phyloP scores from a whole-genome alignment of 2,797 vertebrate genomes.

The Xenopus petersii region DNA sequence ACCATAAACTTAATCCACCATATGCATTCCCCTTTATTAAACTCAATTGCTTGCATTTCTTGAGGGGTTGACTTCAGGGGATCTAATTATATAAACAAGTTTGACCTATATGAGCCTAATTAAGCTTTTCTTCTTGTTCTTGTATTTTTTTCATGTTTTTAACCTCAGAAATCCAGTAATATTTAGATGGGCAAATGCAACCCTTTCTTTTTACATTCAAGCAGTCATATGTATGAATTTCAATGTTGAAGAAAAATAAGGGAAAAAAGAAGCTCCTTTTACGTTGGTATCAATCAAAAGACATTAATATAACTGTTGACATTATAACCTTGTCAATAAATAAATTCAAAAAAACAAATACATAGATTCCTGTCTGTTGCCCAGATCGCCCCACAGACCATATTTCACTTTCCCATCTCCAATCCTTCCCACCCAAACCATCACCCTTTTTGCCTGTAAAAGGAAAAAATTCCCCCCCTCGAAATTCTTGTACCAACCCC shows the following conservation, averaged over 20 bases:
- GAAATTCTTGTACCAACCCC: constrained; percentile 28
- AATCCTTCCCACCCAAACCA: background rate
- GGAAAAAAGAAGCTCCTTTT: constrained; percentile 18
- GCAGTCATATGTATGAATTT: background rate
- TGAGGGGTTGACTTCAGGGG: no score
- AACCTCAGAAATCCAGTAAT: background rate
- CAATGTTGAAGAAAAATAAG: background rate
- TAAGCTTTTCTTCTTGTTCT: no score
- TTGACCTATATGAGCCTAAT: no score
- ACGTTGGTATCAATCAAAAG: constrained; percentile 39
- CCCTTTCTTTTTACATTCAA: background rate
- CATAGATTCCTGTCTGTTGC: constrained; percentile 30
- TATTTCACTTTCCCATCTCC: constrained; percentile 21
- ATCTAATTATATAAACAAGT: no score
- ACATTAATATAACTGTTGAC: constrained; percentile 33
- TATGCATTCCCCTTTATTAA: no score
- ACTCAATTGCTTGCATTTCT: no score
- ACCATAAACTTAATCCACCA: no score
- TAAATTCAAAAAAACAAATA: constrained; percentile 46
- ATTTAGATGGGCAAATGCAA: background rate
- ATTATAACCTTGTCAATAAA: constrained; percentile 45
- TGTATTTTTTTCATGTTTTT: no score
- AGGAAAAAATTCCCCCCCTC: constrained; percentile 28
- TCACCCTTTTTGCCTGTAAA: constrained; percentile 36
- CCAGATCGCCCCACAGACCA: constrained; percentile 16